Conservation (phyloP, 2,113 vertebrate genomes). For the Cardinalis cardinalis region DNA sequence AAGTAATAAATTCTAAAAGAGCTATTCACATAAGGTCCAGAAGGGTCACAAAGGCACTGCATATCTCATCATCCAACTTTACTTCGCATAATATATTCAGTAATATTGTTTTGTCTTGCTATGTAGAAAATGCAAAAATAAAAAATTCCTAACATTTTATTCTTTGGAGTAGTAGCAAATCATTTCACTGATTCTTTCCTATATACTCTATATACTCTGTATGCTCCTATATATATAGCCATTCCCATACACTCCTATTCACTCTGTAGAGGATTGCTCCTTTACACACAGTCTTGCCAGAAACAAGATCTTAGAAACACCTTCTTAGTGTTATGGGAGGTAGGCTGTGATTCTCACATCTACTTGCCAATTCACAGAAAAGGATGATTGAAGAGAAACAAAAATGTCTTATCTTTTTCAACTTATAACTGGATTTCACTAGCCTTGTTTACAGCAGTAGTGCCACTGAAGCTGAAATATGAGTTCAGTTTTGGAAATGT, state of each 20-base stretch:
- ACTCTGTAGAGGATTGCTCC: background rate
- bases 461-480: background rate
- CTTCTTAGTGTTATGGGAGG: background rate
- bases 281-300: background rate
- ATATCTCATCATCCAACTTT: background rate
- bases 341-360: background rate
- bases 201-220: background rate
- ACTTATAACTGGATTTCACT: background rate
- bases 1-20: background rate
- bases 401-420: background rate
- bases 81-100: accelerated
- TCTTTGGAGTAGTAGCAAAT: background rate
- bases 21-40: background rate
- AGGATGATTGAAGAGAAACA: background rate
- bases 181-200: background rate
- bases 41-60: background rate
- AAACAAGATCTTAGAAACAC: background rate
- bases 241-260: background rate
- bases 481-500: background rate
- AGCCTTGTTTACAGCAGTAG: background rate
- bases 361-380: background rate
- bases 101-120: background rate
- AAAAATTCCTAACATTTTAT: background rate
- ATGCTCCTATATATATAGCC: background rate
- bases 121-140: background rate